Percentiles rank a stretch among this genome's conserved stretches.
Evolutionary conservation across 2,797 vertebrate genomes (phyloP).

Genomic region (Sciurus carolinensis): DNA sequence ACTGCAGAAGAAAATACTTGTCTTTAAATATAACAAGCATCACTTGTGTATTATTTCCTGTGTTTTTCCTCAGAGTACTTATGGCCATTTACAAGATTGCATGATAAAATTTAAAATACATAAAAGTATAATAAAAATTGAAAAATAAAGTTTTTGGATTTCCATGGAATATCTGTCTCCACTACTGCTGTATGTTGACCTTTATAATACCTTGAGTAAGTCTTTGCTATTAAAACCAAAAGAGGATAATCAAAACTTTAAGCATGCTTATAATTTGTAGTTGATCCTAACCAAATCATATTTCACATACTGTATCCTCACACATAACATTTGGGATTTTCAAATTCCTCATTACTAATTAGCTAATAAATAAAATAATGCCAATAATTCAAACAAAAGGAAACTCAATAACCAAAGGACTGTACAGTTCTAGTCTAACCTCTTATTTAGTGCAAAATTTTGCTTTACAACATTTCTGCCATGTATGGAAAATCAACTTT

Average conservation of each 20-base stretch:
- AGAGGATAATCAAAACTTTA: slow-evolving; percentile 19
- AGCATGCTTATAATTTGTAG: slow-evolving; percentile 44
- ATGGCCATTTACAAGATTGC: background rate
- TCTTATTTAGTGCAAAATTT: slow-evolving; percentile 22
- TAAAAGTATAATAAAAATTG: background rate
- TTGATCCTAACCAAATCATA: slow-evolving; percentile 43
- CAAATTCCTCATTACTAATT: slow-evolving; percentile 54
- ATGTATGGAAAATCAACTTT: slow-evolving; percentile 30
- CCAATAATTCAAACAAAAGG: slow-evolving; percentile 43
- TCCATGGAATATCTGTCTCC: background rate
- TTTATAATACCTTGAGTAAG: slow-evolving; percentile 15
- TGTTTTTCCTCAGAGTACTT: slow-evolving; percentile 33
- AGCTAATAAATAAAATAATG: slow-evolving; percentile 6
- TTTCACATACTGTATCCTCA: slow-evolving; percentile 17
- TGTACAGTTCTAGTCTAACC: background rate
- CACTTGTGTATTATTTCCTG: slow-evolving; percentile 27
- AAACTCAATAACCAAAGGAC: background rate
- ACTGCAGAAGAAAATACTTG: slow-evolving; percentile 27
- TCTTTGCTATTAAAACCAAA: slow-evolving; percentile 40
- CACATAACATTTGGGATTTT: background rate
- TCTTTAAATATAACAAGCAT: slow-evolving; percentile 17
- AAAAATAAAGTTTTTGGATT: slow-evolving; percentile 57
- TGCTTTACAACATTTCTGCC: background rate
- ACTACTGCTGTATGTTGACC: background rate
- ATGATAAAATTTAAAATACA: slow-evolving; percentile 35